Percentiles rank a stretch among this genome's conserved stretches.
phyloP scores from a whole-genome alignment of 1,140 invertebrate genomes.

The Bombyx mandarina region DNA sequence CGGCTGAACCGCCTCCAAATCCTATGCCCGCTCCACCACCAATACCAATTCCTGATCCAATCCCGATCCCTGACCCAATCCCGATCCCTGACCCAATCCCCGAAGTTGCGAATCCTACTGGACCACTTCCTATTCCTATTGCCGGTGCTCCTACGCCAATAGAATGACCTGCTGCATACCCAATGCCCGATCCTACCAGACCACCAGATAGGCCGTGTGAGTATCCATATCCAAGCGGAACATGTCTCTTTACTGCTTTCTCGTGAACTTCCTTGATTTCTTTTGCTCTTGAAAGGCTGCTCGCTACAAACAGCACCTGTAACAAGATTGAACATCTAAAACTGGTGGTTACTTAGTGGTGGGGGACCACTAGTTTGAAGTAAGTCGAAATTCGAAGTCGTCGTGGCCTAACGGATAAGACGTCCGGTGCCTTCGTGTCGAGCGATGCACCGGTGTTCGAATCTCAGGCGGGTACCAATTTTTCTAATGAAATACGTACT shows the following conservation, averaged over 20 bases:
- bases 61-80: constrained; percentile 9
- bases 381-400: too few species aligned
- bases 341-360: neutral
- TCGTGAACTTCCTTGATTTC: constrained; percentile 29
- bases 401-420: too few species aligned
- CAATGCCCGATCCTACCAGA: neutral
- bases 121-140: neutral
- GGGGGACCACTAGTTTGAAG: too few species aligned
- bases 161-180: neutral
- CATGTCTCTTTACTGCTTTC: constrained; percentile 44
- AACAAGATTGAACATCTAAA: constrained; percentile 15
- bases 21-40: constrained; percentile 8
- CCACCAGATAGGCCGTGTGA: constrained; percentile 1
- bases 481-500: too few species aligned
- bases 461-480: too few species aligned
- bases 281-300: constrained; percentile 39
- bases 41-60: constrained; percentile 14
- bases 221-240: constrained; percentile 16
- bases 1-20: constrained; percentile 3
- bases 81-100: constrained; percentile 5
- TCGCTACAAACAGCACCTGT: constrained; percentile 48
- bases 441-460: too few species aligned
- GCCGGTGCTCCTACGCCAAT: neutral
- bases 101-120: neutral
- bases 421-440: too few species aligned